Conservation (phyloP, 1,140 invertebrate species). For the Chlorops oryzae region DNA sequence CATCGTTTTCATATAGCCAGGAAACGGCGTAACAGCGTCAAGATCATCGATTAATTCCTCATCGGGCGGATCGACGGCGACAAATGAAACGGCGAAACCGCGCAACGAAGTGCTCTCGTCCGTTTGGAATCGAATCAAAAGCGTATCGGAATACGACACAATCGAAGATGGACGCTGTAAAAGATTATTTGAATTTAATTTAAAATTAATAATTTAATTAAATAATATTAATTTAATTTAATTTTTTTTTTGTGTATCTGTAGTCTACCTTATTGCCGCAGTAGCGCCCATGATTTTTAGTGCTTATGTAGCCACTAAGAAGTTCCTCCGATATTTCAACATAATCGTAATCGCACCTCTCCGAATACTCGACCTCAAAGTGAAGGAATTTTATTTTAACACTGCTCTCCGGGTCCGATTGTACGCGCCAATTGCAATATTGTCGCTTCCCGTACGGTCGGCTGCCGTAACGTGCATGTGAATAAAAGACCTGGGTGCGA, state of each 20-base stretch:
- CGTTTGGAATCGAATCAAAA: constrained; percentile 80
- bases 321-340: constrained; percentile 66
- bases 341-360: constrained; percentile 81
- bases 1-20: constrained; percentile 41
- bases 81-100: constrained; percentile 84
- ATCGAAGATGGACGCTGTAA: constrained; percentile 78
- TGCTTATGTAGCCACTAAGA: constrained; percentile 47
- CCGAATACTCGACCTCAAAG: constrained; percentile 87
- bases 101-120: constrained; percentile 87
- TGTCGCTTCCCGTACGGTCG: constrained; percentile 79
- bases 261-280: constrained; percentile 31
- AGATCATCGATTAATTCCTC: constrained; percentile 34
- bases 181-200: too few species aligned
- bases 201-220: too few species aligned
- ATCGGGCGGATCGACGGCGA: constrained; percentile 59
- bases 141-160: constrained; percentile 76
- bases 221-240: too few species aligned
- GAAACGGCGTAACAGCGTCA: constrained; percentile 40
- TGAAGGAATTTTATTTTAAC: constrained; percentile 81
- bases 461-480: constrained; percentile 86
- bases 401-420: constrained; percentile 67
- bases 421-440: constrained; percentile 93
- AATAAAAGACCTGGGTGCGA: constrained; percentile 77
- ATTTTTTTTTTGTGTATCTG: not conserved
- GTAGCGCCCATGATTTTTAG: constrained; percentile 40